Evolutionary conservation across 2,113 vertebrate genomes (phyloP).

Genomic region (Hemichromis elongatus): DNA sequence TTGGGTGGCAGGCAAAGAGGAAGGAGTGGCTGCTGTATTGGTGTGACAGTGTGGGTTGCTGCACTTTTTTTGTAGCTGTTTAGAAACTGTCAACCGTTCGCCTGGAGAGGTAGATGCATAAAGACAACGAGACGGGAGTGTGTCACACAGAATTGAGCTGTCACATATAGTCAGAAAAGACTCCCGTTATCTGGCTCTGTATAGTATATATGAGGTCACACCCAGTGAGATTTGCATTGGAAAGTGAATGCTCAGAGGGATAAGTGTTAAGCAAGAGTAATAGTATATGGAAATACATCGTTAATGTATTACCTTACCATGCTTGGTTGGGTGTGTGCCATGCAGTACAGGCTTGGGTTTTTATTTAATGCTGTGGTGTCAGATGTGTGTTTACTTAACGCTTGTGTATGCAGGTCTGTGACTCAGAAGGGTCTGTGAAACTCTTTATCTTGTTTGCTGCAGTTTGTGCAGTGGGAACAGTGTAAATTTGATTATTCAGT

Average conservation of each 20-base stretch:
- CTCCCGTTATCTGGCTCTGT: constrained; percentile 26
- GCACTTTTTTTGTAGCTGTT: constrained; percentile 7
- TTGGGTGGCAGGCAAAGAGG: constrained; percentile 4
- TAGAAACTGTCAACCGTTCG: constrained; percentile 42
- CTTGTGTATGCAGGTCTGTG: not conserved
- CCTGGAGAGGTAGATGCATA: constrained; percentile 14
- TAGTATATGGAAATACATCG: not conserved
- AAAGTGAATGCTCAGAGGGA: not conserved
- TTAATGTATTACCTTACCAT: not conserved
- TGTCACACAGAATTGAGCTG: constrained; percentile 57
- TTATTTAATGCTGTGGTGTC: not conserved
- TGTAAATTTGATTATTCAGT: not conserved
- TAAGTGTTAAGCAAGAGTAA: not conserved
- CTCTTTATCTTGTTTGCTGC: not conserved
- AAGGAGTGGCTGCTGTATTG: constrained; percentile 9
- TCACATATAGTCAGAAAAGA: constrained; percentile 36
- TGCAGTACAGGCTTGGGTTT: not conserved
- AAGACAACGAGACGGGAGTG: constrained; percentile 38
- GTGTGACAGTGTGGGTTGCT: constrained; percentile 23
- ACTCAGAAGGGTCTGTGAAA: not conserved
- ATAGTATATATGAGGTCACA: not conserved
- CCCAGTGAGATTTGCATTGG: not conserved
- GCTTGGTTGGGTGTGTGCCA: not conserved
- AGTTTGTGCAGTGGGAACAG: not conserved
- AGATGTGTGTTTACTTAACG: not conserved